A percentile compares a stretch with the other conserved stretches of the same genome.
These are phyloP conservation scores for Drosophila tsacasi DNA, from an alignment of 1,140 invertebrate genomes.

Conservation along the genomic window DNA sequence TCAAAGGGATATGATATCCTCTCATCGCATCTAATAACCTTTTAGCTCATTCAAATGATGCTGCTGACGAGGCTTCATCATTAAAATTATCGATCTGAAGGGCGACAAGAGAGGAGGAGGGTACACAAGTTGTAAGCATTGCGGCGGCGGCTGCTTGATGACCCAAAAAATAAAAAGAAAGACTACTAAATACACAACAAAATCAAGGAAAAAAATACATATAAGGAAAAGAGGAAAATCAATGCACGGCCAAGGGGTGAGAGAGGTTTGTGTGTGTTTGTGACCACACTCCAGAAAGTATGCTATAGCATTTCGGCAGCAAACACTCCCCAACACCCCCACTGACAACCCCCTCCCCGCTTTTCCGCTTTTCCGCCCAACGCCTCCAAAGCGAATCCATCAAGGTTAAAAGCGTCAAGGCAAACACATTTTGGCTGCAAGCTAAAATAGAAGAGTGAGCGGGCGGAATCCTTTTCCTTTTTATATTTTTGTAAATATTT, in stretches of 20 bases:
- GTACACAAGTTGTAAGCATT: constrained; percentile 1
- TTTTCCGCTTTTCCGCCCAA: constrained; percentile 8
- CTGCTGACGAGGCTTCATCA: background rate
- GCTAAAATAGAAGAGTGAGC: background rate
- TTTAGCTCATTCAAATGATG: constrained; percentile 26
- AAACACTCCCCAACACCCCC: constrained; percentile 5
- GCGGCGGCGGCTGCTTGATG: constrained; percentile 12
- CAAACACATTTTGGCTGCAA: constrained; percentile 65
- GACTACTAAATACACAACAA: constrained; percentile 40
- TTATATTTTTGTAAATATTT: background rate
- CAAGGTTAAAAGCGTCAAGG: constrained; percentile 73
- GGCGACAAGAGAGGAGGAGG: background rate
- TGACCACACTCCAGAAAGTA: constrained; percentile 61
- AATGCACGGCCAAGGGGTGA: constrained; percentile 40
- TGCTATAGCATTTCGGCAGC: constrained; percentile 59
- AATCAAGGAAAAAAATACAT: constrained; percentile 10
- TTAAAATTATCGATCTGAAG: constrained; percentile 39
- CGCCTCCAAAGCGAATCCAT: constrained; percentile 48
- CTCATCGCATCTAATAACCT: constrained; percentile 3
- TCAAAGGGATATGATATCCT: constrained; percentile 8
- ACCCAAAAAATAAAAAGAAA: constrained; percentile 19
- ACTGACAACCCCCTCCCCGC: background rate
- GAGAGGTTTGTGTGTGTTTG: constrained; percentile 17
- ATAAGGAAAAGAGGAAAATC: constrained; percentile 42
- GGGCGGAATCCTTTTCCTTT: background rate